Conservation (phyloP, 2,888 invertebrate genomes). For the Allolobophora icterica region DNA sequence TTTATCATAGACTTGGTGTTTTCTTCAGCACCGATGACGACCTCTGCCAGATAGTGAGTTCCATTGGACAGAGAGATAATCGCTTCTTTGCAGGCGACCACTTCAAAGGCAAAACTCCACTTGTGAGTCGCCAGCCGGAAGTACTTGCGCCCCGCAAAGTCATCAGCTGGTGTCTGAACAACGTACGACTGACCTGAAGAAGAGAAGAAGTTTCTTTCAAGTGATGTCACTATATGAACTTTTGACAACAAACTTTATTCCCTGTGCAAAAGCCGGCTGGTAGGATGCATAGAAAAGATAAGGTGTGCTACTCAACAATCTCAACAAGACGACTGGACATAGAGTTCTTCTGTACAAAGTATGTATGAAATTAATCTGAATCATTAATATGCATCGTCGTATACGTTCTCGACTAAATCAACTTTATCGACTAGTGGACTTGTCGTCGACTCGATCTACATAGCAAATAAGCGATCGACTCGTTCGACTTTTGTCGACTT, state of each 20-base stretch:
- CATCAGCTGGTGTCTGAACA: constrained; percentile 24
- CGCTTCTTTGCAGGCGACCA: constrained; percentile 19
- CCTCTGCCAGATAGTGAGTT: neutral
- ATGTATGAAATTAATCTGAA: no score
- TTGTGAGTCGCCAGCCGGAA: constrained; percentile 30
- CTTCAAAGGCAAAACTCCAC: neutral
- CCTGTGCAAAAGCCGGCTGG: neutral
- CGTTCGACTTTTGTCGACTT: no score
- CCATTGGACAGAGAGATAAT: constrained; percentile 30
- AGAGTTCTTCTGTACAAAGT: no score
- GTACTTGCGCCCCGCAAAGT: neutral
- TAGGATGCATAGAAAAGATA: neutral
- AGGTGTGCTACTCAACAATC: no score
- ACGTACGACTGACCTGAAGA: constrained; percentile 29
- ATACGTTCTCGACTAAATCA: no score
- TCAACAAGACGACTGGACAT: no score
- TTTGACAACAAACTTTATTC: neutral
- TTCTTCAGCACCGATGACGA: constrained; percentile 31
- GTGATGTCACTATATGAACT: no score
- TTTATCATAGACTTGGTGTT: constrained; percentile 12
- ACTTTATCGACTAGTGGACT: no score
- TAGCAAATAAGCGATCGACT: no score
- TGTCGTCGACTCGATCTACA: no score
- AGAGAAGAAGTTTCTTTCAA: neutral
- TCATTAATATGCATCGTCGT: no score